Evolutionary conservation across 30 jellyfish, hydroid and myxozoan genomes (phyloP).

Genomic region (Morbakka virulenta): DNA sequence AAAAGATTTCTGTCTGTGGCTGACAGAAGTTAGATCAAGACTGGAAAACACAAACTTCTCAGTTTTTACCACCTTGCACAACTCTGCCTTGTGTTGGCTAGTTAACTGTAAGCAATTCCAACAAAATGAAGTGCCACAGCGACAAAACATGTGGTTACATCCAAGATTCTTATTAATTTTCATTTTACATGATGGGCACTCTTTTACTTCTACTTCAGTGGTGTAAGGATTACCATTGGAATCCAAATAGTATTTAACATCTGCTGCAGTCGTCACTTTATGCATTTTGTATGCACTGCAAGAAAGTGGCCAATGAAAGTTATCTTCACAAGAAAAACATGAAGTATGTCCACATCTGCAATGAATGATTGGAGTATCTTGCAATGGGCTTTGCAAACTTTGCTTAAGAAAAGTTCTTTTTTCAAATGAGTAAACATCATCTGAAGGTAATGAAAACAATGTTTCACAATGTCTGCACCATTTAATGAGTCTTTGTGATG

Average conservation of each 20-base stretch:
- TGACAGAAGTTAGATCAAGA: too few species aligned
- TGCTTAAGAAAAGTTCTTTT: too few species aligned
- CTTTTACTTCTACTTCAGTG: slow-evolving; percentile 17
- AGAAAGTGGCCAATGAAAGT: slow-evolving; percentile 39
- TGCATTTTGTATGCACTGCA: slow-evolving; percentile 1
- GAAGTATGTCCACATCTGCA: slow-evolving; percentile 13
- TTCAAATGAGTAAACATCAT: too few species aligned
- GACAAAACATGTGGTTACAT: slow-evolving; percentile 24
- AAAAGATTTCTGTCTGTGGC: too few species aligned
- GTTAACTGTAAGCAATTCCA: slow-evolving; percentile 9
- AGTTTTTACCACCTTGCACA: background rate
- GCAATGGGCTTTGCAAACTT: background rate
- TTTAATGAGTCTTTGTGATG: background rate
- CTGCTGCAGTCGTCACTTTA: background rate
- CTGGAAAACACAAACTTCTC: slow-evolving; percentile 10
- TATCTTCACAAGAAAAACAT: slow-evolving; percentile 31
- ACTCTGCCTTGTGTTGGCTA: background rate
- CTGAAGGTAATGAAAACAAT: background rate
- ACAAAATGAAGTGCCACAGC: slow-evolving; percentile 20
- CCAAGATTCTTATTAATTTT: slow-evolving; percentile 31
- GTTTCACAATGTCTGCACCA: slow-evolving; percentile 44
- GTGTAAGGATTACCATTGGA: slow-evolving; percentile 1
- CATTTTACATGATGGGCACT: slow-evolving; percentile 32
- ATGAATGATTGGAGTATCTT: slow-evolving; percentile 12
- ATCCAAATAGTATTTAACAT: too few species aligned